phyloP scores from a whole-genome alignment of 2,797 vertebrate genomes.

The Neosilurus hyrtlii region DNA sequence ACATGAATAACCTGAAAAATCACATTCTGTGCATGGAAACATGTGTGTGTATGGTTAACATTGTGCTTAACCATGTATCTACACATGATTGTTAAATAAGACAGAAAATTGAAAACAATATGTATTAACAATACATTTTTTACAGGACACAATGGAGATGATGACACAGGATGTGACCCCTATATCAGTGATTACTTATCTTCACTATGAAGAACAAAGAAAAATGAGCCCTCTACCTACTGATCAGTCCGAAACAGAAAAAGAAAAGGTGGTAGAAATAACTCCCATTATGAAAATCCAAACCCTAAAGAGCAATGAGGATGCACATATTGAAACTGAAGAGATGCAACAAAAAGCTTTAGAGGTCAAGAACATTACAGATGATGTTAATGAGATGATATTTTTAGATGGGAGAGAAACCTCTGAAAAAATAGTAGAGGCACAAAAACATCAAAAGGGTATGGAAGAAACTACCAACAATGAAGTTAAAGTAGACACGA shows the following conservation, averaged over 20 bases:
- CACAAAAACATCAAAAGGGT: not conserved
- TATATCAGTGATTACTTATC: slow-evolving; percentile 23
- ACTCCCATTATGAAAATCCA: slow-evolving; percentile 25
- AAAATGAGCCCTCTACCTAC: not conserved
- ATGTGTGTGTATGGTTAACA: not conserved
- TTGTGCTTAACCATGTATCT: not conserved
- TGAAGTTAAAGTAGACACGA: slow-evolving; percentile 57
- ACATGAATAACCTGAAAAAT: not conserved
- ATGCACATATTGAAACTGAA: slow-evolving; percentile 46
- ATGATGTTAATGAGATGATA: not conserved
- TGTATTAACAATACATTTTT: slow-evolving; percentile 19
- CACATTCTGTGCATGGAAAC: not conserved
- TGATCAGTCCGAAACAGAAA: slow-evolving; percentile 23
- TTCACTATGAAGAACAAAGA: slow-evolving; percentile 30
- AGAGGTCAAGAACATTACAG: slow-evolving; percentile 19
- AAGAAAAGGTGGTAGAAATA: slow-evolving; percentile 17
- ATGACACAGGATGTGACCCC: slow-evolving; percentile 10
- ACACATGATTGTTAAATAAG: too few relatives aligned
- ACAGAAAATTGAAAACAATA: not conserved
- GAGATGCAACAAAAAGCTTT: slow-evolving; percentile 27
- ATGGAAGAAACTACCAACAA: not conserved
- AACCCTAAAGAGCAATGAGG: slow-evolving; percentile 17
- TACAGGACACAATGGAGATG: slow-evolving; percentile 45
- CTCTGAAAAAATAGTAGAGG: not conserved
- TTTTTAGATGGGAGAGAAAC: not conserved